A percentile compares a stretch with the other conserved stretches of the same genome.
These are phyloP conservation scores for Doris montereyensis DNA, from an alignment of 2,888 invertebrate genomes.

Conservation along the genomic window DNA sequence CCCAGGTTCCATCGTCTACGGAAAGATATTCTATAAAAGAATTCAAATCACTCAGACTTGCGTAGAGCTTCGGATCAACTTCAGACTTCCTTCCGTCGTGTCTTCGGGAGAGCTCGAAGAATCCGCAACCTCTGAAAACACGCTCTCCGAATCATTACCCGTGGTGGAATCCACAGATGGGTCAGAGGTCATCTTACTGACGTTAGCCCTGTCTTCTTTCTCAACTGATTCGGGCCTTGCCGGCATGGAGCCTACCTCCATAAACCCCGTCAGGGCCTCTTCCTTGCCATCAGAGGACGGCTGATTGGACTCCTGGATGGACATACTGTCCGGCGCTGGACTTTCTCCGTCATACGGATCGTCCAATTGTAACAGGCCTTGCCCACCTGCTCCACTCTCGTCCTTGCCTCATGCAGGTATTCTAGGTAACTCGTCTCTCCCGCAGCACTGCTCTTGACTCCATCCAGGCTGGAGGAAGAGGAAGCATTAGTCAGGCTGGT, in stretches of 20 bases:
- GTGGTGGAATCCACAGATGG: too few species aligned
- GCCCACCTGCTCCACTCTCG: slow-evolving; percentile 83
- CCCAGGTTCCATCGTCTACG: slow-evolving; percentile 59
- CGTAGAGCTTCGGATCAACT: slow-evolving; percentile 43
- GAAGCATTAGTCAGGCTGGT: too few species aligned
- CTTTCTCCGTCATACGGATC: slow-evolving; percentile 83
- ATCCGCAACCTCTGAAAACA: too few species aligned
- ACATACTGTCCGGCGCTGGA: slow-evolving; percentile 64
- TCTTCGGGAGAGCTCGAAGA: too few species aligned
- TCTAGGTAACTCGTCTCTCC: slow-evolving; percentile 70
- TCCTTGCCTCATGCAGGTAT: slow-evolving; percentile 88
- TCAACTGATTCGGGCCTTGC: background rate
- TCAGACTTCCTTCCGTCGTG: too few species aligned
- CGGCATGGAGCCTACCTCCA: background rate
- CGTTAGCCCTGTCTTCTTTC: background rate
- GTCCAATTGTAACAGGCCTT: slow-evolving; percentile 86
- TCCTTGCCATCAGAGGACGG: background rate
- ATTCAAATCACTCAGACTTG: slow-evolving; percentile 49
- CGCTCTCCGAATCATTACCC: too few species aligned
- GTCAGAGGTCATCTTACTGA: slow-evolving; percentile 17
- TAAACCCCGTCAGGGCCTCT: background rate
- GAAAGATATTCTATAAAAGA: slow-evolving; percentile 62
- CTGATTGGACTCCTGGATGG: slow-evolving; percentile 19
- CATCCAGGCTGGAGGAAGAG: too few species aligned
- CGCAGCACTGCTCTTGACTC: too few species aligned